These are phyloP conservation scores for Caenorhabditis japonica DNA, from an alignment of 2,888 invertebrate species.

Conservation along the genomic window DNA sequence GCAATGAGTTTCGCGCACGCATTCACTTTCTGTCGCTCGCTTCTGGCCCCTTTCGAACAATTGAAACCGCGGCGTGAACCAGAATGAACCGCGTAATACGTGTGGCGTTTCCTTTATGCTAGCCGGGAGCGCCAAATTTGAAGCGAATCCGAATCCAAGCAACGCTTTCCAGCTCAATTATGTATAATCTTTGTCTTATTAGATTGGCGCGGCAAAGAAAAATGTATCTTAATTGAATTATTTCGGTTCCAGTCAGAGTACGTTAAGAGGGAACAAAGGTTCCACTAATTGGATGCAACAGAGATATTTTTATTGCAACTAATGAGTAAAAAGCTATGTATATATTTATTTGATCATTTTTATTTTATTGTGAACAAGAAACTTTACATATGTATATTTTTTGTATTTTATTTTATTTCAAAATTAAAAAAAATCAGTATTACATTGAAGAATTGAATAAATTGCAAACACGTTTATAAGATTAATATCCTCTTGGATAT, in stretches of 20 bases:
- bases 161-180: constrained; percentile 41
- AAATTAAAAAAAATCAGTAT: neutral
- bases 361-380: neutral
- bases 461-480: constrained; percentile 25
- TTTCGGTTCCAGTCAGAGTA: constrained; percentile 34
- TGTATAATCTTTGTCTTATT: constrained; percentile 35
- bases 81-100: constrained; percentile 41
- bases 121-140: constrained; percentile 1
- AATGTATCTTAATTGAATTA: no score
- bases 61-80: constrained; percentile 44
- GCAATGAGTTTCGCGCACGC: constrained; percentile 33
- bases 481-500: constrained; percentile 33
- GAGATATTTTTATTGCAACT: constrained; percentile 3
- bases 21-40: constrained; percentile 28
- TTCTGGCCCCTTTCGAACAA: constrained; percentile 47
- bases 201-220: neutral
- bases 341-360: no score
- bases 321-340: no score
- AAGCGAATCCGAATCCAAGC: constrained; percentile 6
- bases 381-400: no score
- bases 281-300: constrained; percentile 27
- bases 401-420: neutral
- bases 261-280: constrained; percentile 8
- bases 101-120: constrained; percentile 23
- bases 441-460: neutral